These are phyloP conservation scores for Poeciliopsis paucimaculata DNA, from an alignment of 2,797 vertebrate genomes.

Conservation along the genomic window DNA sequence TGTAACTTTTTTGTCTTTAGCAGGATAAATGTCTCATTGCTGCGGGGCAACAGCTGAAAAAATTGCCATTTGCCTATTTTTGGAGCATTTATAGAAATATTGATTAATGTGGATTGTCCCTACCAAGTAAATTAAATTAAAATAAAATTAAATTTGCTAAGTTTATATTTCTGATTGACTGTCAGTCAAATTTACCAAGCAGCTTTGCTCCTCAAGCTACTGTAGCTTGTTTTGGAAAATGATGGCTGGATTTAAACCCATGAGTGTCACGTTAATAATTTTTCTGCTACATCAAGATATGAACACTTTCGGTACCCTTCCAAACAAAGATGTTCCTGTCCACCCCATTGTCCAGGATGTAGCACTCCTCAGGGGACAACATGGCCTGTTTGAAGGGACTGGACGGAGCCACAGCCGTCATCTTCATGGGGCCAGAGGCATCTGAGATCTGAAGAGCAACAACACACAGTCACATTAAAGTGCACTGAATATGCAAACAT, in stretches of 20 bases:
- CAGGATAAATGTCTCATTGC: no score
- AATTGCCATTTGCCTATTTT: no score
- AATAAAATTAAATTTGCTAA: no score
- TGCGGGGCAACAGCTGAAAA: no score
- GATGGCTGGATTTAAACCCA: neutral
- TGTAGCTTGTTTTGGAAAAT: neutral
- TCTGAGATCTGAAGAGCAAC: constrained; percentile 78
- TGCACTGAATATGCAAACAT: neutral
- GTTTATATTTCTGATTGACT: no score
- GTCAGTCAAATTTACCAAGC: no score
- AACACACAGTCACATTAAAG: neutral
- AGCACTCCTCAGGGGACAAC: constrained; percentile 79
- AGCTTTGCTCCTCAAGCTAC: no score
- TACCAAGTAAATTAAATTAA: no score
- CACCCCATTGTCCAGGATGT: constrained; percentile 83
- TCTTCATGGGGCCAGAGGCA: constrained; percentile 78
- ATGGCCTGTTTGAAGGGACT: constrained; percentile 84
- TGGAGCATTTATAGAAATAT: no score
- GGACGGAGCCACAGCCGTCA: constrained; percentile 66
- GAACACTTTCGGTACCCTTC: constrained; percentile 76
- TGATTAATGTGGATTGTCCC: no score
- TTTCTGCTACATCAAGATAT: neutral
- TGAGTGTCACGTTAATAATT: neutral
- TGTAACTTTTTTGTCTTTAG: no score
- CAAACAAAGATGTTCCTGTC: constrained; percentile 83